Base-by-base conservation (phyloP, 2,797 vertebrate species). In the Alosa sapidissima region DNA sequence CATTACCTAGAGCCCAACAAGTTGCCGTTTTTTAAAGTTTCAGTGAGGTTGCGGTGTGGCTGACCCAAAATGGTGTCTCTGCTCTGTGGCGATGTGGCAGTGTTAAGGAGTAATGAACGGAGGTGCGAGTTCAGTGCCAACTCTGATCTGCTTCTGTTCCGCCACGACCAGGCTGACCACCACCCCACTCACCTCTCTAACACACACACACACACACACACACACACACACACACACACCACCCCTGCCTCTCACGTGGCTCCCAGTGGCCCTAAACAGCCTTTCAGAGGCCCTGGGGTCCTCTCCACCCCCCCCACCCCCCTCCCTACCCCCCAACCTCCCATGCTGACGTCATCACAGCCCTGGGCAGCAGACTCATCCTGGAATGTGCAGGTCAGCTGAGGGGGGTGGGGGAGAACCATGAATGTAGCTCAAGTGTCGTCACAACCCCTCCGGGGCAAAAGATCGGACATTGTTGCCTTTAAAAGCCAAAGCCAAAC, bases 71-170 rank as follows among this genome's bases (percentile, higher is more conserved):
- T 19, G 68, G 33, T 1, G 68, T 13, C 41, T 45, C 45, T 47
- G 45, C 6, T 62, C n/a, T 62, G n/a, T 62, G 58, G 65, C 36
- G 21, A 16, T 47, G 72, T 78, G 72, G 41, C 16, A 78, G 36
- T 3, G 8, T 36, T 21, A 19, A 78, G 41, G 72, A 0, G 85
- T 88, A 81, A 85, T 81, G 83, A 78, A 58, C 68, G 52, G 81
- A 84, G 82, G 86, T 83, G 83, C 24, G 28, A 85, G 78, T 81
- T 84, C 81, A 84, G 65, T 81, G 88, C 60, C 86, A 87, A 45
- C 84, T 85, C 84, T 65, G 58, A 90, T 90, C 84, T 86, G 81
- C 62, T 85, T 90, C 90, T 88, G 82, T 88, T 89, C 85, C 85
- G 87, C 65, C 28, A 85, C 10, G 33, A 82, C 68, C 68, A 75